These are phyloP conservation scores for Larimichthys polyactis DNA, from an alignment of 2,113 vertebrate species.

Conservation along the genomic window DNA sequence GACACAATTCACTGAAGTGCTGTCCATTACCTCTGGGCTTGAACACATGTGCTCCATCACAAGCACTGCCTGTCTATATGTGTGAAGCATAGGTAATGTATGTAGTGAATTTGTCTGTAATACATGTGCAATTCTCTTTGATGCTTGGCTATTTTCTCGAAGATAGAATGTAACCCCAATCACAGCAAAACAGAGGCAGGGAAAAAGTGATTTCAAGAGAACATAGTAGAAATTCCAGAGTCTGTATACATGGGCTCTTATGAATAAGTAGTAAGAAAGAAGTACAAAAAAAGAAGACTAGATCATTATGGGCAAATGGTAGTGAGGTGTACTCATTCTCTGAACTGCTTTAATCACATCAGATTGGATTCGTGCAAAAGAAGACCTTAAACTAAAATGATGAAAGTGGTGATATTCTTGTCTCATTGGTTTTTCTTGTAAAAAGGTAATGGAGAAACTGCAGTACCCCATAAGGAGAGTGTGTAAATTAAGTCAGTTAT, in stretches of 20 bases:
- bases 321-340: constrained; percentile 38
- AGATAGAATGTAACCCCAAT: constrained; percentile 20
- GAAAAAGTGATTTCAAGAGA: constrained; percentile 42
- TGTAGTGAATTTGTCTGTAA: constrained; percentile 58
- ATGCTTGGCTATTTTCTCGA: constrained; percentile 31
- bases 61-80: constrained; percentile 38
- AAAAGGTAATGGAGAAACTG: neutral
- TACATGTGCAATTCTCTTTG: constrained; percentile 46
- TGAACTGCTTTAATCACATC: constrained; percentile 47
- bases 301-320: constrained; percentile 22
- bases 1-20: constrained; percentile 82
- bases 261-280: neutral
- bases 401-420: constrained; percentile 8
- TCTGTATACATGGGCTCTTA: neutral
- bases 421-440: constrained; percentile 34
- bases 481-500: constrained; percentile 26
- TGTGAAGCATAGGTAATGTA: constrained; percentile 59
- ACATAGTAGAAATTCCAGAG: constrained; percentile 9
- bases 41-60: constrained; percentile 66
- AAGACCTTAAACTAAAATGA: constrained; percentile 31
- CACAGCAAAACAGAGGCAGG: constrained; percentile 22
- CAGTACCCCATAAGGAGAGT: constrained; percentile 6
- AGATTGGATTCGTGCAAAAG: constrained; percentile 38
- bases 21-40: constrained; percentile 81
- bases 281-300: neutral